phyloP scores from a whole-genome alignment of 2,888 invertebrate species.

The Teleiodes luculella region DNA sequence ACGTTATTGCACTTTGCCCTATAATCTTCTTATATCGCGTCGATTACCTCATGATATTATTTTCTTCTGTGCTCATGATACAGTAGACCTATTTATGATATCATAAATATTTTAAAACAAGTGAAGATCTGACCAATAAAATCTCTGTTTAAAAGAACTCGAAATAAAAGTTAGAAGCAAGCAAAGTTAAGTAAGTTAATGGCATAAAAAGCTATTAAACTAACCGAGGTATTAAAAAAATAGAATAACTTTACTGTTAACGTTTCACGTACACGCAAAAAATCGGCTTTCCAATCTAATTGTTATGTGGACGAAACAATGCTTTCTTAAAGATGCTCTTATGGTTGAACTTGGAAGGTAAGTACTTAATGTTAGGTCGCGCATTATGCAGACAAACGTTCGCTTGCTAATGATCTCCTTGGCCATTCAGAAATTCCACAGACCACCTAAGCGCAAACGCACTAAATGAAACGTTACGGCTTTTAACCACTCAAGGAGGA shows the following conservation, averaged over 20 bases:
- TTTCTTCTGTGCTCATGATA: too few relatives aligned
- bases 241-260: not conserved
- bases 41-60: too few relatives aligned
- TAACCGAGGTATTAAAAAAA: not conserved
- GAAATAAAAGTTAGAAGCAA: too few relatives aligned
- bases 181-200: too few relatives aligned
- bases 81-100: too few relatives aligned
- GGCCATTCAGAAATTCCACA: conserved; percentile 55
- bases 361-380: not conserved
- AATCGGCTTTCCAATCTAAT: not conserved
- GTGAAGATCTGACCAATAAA: too few relatives aligned
- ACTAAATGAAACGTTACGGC: not conserved
- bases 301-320: not conserved
- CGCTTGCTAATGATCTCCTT: conserved; percentile 48
- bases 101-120: too few relatives aligned
- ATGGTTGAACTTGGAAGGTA: too few relatives aligned
- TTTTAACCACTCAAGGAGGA: not conserved
- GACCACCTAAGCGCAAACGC: not conserved
- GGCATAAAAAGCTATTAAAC: not conserved
- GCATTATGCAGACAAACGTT: conserved; percentile 30
- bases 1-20: too few relatives aligned
- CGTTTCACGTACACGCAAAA: not conserved
- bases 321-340: not conserved
- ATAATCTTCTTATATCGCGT: too few relatives aligned
- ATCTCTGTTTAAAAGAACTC: too few relatives aligned